Base-by-base conservation (phyloP, 2,888 invertebrate species). In the Cheilosia vernalis region DNA sequence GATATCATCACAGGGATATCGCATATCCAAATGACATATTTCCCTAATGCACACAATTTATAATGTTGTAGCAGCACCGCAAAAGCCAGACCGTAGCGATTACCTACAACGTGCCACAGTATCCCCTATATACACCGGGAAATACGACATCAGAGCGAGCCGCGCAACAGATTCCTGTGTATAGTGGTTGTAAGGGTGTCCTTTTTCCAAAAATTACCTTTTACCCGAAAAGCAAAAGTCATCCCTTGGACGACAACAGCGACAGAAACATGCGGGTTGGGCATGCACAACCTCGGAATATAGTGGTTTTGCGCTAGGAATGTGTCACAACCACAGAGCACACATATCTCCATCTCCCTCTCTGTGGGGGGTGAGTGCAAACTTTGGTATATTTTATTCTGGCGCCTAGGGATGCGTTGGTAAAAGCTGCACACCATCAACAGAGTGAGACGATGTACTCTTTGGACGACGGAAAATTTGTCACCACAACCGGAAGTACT, bases 401-500 rank as follows among this genome's bases (percentile, higher is more conserved):
- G 66, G 53, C 53, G 73, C 64, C 79, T 47, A 53, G 24, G 56
- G 49, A 63, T 63, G 56, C 49, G 19, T 4, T 19, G 4, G 37
- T 33, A 37, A 37, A 37, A 37, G 10, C 37, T 58, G 17, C 19
- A 33, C 33, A 37, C 66, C 40, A 27, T 17, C 4, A 51, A 60
- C 47, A 40, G 40, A 64, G 70, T 58, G 66, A 53, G 72, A 72
- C 72, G 64, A 66, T 47, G 53, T 70, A 64, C 51, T 60, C 60
- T 17, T 64, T 51, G 78, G 70, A 67, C 19, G 55, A 67, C 37
- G 67, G 66, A 63, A 84, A 84, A 84, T 79, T 73, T 84, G 83
- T 84, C 83, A 84, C 78, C 83, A 79, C 79, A 74, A 73, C 49
- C 79, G 83, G 83, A 84, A 84, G 83, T 79, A 84, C 83, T 84